These are phyloP conservation scores for Nycticebus coucang DNA, from an alignment of 2,113 vertebrate genomes.

Conservation along the genomic window DNA sequence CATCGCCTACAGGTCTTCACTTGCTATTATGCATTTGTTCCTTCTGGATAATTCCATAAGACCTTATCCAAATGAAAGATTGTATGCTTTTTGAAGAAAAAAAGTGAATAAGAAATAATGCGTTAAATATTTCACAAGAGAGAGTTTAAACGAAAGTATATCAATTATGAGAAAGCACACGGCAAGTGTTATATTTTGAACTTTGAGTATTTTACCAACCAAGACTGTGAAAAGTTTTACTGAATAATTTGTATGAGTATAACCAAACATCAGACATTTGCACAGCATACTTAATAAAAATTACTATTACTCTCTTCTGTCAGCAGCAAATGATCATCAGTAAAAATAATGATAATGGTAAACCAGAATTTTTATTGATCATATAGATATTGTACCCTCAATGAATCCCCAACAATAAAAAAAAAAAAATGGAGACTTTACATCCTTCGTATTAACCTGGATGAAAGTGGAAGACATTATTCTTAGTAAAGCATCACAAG, in stretches of 20 bases:
- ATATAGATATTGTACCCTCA: too few species aligned
- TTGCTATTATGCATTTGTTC: slow-evolving; percentile 8
- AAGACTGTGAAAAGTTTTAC: neutral
- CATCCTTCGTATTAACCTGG: too few species aligned
- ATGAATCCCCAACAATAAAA: too few species aligned
- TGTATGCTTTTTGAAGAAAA: slow-evolving; percentile 14
- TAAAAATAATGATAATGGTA: neutral
- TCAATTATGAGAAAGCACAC: neutral
- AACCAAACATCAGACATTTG: neutral
- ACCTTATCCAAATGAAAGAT: slow-evolving; percentile 35
- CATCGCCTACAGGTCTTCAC: slow-evolving; percentile 13
- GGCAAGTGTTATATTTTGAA: neutral
- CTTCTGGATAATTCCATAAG: slow-evolving; percentile 61
- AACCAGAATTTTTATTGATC: neutral
- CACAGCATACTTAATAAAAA: neutral
- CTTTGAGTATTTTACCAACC: neutral
- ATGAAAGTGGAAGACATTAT: too few species aligned
- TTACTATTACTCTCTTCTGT: neutral
- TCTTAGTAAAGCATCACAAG: too few species aligned
- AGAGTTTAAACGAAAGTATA: slow-evolving; percentile 9
- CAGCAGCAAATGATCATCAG: neutral
- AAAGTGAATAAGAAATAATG: neutral
- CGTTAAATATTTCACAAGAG: slow-evolving; percentile 33
- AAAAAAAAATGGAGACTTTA: too few species aligned
- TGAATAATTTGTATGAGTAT: neutral